Percentiles rank a stretch among this genome's conserved stretches.
Evolutionary conservation across 2,113 vertebrate genomes (phyloP).

Genomic region (Indicator maculatus): DNA sequence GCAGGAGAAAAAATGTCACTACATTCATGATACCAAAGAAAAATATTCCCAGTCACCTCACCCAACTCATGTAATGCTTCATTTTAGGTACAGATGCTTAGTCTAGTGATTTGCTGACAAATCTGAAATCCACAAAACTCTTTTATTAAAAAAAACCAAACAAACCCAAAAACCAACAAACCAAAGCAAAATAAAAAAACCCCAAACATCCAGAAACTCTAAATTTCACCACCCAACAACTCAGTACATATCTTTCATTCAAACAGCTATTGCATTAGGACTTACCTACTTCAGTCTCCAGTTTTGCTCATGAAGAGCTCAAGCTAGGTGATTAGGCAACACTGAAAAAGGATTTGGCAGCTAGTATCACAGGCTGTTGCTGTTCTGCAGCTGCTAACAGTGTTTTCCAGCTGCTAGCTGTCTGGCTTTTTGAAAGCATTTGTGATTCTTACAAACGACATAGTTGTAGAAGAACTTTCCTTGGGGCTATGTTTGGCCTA

Average conservation of each 20-base stretch:
- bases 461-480: not conserved
- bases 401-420: slow-evolving; percentile 46
- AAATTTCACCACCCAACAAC: not conserved
- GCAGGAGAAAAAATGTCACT: not conserved
- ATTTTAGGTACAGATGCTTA: not conserved
- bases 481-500: not conserved
- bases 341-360: slow-evolving; percentile 46
- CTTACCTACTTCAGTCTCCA: not conserved
- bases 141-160: not conserved
- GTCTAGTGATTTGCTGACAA: not conserved
- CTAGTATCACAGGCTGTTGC: not conserved
- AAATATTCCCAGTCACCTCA: not conserved
- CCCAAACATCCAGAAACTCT: not conserved
- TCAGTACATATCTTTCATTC: not conserved
- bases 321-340: slow-evolving; percentile 37
- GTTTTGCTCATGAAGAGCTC: not conserved
- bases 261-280: not conserved
- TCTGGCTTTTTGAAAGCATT: slow-evolving; percentile 9
- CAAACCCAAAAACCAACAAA: no score
- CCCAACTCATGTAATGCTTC: not conserved
- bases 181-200: no score
- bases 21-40: not conserved
- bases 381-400: slow-evolving; percentile 36
- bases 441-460: not conserved
- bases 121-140: not conserved